These are phyloP conservation scores for Ophion ellenae DNA, from an alignment of 2,888 invertebrate genomes.

Conservation along the genomic window DNA sequence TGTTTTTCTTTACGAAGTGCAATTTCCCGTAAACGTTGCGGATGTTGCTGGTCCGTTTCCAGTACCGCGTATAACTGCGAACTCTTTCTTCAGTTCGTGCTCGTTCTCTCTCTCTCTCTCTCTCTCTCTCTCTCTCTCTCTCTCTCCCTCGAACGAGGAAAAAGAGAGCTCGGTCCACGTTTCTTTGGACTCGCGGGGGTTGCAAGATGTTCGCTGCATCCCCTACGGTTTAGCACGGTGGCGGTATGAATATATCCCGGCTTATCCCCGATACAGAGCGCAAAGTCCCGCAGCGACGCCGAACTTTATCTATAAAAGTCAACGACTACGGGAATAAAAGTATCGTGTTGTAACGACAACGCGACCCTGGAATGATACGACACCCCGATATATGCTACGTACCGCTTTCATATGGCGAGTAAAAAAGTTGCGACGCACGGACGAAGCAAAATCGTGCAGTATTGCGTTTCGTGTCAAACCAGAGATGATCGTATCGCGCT, in stretches of 20 bases:
- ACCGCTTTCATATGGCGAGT: constrained; percentile 28
- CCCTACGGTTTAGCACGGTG: constrained; percentile 12
- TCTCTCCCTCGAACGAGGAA: background rate
- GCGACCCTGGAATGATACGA: constrained; percentile 28
- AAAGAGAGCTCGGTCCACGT: constrained; percentile 47
- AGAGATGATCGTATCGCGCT: background rate
- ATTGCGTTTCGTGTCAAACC: background rate
- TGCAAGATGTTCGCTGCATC: constrained; percentile 54
- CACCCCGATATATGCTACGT: constrained; percentile 35
- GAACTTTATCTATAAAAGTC: constrained; percentile 80
- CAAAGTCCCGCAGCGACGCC: constrained; percentile 68
- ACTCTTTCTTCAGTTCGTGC: constrained; percentile 25
- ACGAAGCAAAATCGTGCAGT: background rate
- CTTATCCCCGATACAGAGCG: constrained; percentile 21
- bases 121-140: constrained; percentile 9
- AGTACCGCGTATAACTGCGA: constrained; percentile 58
- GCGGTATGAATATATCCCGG: constrained; percentile 30
- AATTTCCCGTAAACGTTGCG: constrained; percentile 79
- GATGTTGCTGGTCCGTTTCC: constrained; percentile 61
- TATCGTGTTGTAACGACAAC: constrained; percentile 64
- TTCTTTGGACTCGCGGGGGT: constrained; percentile 39
- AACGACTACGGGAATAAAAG: constrained; percentile 77
- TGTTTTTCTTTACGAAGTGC: constrained; percentile 77
- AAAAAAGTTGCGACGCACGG: constrained; percentile 22
- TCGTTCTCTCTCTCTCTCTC: constrained; percentile 6